Conservation (phyloP, 2,888 invertebrate genomes). For the Rhingia rostrata region DNA sequence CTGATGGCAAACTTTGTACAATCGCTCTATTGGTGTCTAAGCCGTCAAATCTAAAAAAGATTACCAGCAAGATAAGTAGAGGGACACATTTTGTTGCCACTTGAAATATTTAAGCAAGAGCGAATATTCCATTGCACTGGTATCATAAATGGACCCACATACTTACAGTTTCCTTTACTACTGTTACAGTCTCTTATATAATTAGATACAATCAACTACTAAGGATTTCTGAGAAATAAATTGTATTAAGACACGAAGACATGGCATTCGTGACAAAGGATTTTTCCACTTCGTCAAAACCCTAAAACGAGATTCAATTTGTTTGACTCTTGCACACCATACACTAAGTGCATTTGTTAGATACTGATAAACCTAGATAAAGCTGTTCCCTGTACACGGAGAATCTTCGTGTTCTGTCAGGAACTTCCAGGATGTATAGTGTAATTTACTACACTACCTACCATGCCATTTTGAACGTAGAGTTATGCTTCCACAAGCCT, state of each 20-base stretch:
- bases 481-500: slow-evolving; percentile 11
- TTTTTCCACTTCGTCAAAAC: slow-evolving; percentile 37
- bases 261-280: slow-evolving; percentile 11
- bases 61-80: too few species aligned
- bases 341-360: slow-evolving; percentile 24
- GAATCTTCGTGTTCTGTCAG: slow-evolving; percentile 10
- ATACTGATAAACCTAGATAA: background rate
- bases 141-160: too few species aligned
- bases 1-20: too few species aligned
- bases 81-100: too few species aligned
- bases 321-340: slow-evolving; percentile 7
- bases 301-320: slow-evolving; percentile 38
- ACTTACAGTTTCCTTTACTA: too few species aligned
- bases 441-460: background rate
- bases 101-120: too few species aligned
- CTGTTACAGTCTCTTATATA: too few species aligned
- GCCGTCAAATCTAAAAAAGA: too few species aligned
- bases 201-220: too few species aligned
- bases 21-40: too few species aligned
- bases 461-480: slow-evolving; percentile 9
- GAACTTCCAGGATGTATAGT: slow-evolving; percentile 4
- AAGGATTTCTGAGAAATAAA: slow-evolving; percentile 6
- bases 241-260: background rate
- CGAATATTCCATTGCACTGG: too few species aligned
- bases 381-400: background rate